Conservation (phyloP, 2,888 invertebrate genomes). For the Epicampocera succincta region DNA sequence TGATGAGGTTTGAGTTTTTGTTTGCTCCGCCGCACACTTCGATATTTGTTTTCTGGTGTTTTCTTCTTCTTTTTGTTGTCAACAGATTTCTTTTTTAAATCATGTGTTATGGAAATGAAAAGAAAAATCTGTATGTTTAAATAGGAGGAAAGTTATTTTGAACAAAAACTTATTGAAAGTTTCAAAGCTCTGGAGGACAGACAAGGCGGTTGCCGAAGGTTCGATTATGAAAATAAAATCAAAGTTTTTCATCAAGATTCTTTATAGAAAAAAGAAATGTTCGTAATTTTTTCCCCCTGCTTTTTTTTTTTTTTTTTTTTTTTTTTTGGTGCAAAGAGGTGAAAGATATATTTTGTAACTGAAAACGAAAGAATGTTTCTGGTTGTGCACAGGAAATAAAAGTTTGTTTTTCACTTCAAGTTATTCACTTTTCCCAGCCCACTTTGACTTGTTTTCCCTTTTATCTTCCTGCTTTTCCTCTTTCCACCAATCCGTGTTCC, state of each 20-base stretch:
- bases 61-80: not conserved
- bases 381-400: constrained; percentile 46
- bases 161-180: not conserved
- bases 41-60: not conserved
- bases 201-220: not conserved
- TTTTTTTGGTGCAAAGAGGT: not conserved
- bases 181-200: not conserved
- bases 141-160: constrained; percentile 21
- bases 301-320: not conserved
- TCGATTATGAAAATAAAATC: constrained; percentile 34
- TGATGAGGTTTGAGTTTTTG: too few relatives aligned
- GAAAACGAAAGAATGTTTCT: not conserved
- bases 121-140: not conserved
- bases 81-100: constrained; percentile 1
- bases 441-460: not conserved
- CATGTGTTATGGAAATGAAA: constrained; percentile 18
- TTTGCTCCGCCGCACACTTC: too few relatives aligned
- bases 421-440: constrained; percentile 5
- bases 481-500: too few relatives aligned
- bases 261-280: constrained; percentile 7
- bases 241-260: constrained; percentile 33
- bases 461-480: not conserved
- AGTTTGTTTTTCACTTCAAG: constrained; percentile 47
- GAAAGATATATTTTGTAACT: not conserved
- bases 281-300: not conserved